These are phyloP conservation scores for Hirtodrosophila alboralis DNA, from an alignment of 2,888 invertebrate genomes.

Conservation along the genomic window DNA sequence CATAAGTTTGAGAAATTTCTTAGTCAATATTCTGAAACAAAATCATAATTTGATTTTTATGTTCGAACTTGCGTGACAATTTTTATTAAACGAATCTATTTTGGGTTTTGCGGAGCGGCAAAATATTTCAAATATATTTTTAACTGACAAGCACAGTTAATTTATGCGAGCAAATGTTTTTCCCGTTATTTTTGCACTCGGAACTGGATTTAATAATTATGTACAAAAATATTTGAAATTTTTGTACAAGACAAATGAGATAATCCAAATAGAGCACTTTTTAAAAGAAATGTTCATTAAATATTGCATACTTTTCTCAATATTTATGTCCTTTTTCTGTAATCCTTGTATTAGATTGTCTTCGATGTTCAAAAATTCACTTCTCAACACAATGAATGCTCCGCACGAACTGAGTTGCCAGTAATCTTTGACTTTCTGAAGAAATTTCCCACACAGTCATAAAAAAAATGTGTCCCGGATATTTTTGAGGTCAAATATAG, in stretches of 20 bases:
- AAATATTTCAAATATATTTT: slow-evolving; percentile 36
- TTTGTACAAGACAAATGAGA: slow-evolving; percentile 25
- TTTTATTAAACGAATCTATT: slow-evolving; percentile 67
- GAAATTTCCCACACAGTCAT: slow-evolving; percentile 65
- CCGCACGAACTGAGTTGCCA: slow-evolving; percentile 57
- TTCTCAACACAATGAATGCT: slow-evolving; percentile 66
- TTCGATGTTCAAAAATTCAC: slow-evolving; percentile 44
- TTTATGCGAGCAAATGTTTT: slow-evolving; percentile 66
- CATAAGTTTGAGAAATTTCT: slow-evolving; percentile 25
- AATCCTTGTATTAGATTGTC: slow-evolving; percentile 41
- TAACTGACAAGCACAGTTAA: slow-evolving; percentile 59
- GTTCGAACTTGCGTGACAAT: slow-evolving; percentile 52
- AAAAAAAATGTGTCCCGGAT: slow-evolving; percentile 48
- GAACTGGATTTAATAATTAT: slow-evolving; percentile 27
- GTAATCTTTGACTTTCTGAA: slow-evolving; percentile 53
- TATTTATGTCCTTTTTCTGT: slow-evolving; percentile 49
- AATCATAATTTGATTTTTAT: slow-evolving; percentile 72
- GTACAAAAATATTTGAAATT: slow-evolving; percentile 8
- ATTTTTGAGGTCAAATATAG: slow-evolving; percentile 73
- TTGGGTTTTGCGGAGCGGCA: slow-evolving; percentile 32
- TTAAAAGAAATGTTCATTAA: background rate
- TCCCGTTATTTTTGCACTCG: slow-evolving; percentile 57
- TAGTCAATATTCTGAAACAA: slow-evolving; percentile 43
- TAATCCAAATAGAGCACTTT: background rate
- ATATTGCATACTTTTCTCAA: slow-evolving; percentile 22